These are phyloP conservation scores for Eleutherodactylus coqui DNA, from an alignment of 2,797 vertebrate species.

Conservation along the genomic window DNA sequence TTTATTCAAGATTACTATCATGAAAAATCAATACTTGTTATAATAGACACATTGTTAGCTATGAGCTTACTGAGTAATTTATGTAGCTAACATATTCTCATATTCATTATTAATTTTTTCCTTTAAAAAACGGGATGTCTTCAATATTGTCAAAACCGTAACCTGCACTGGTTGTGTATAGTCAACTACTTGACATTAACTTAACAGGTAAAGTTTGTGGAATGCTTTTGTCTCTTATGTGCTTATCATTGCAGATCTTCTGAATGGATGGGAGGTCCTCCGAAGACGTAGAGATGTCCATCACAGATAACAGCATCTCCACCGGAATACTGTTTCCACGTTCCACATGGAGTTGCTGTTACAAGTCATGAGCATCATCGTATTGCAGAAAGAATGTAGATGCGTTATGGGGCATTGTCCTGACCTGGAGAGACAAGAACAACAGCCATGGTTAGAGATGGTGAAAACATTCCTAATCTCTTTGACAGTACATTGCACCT, in stretches of 20 bases:
- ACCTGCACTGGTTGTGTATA: neutral
- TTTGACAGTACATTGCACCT: neutral
- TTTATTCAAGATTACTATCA: neutral
- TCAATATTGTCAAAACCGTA: neutral
- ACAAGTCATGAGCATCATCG: slow-evolving; percentile 54
- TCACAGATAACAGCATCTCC: slow-evolving; percentile 63
- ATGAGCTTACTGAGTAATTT: neutral
- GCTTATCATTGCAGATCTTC: neutral
- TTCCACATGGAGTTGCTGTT: slow-evolving; percentile 65
- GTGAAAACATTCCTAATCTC: neutral
- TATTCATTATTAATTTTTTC: neutral
- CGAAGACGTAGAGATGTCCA: slow-evolving; percentile 35
- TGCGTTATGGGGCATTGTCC: neutral
- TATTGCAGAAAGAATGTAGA: too few relatives aligned
- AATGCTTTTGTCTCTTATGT: neutral
- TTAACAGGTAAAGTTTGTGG: neutral
- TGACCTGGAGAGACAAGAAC: slow-evolving; percentile 30
- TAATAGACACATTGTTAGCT: neutral
- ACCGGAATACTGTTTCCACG: slow-evolving; percentile 43
- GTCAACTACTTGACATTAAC: neutral
- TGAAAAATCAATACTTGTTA: neutral
- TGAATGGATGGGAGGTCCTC: neutral
- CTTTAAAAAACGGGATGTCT: neutral
- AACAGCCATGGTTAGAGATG: neutral
- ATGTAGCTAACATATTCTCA: neutral